Evolutionary conservation across 2,113 vertebrate species (phyloP).

Genomic region (Sylvietta virens): DNA sequence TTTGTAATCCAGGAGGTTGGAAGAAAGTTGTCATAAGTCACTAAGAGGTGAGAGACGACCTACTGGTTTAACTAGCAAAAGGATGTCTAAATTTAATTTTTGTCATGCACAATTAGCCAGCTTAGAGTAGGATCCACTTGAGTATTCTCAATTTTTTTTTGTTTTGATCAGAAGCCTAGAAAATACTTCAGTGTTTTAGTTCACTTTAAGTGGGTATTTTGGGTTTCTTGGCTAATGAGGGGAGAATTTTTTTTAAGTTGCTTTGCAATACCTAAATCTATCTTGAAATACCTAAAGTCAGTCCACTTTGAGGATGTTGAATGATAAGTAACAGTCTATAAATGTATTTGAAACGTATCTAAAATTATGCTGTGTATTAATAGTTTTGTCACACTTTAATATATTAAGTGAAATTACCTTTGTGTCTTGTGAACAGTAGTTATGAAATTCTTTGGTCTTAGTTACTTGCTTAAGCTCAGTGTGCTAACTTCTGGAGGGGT

Average conservation of each 20-base stretch:
- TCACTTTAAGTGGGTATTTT: background rate
- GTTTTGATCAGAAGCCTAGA: background rate
- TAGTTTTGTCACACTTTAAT: background rate
- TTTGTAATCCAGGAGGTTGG: background rate
- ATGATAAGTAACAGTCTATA: background rate
- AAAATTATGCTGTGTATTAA: background rate
- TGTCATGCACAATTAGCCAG: background rate
- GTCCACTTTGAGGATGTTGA: background rate
- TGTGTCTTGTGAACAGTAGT: background rate
- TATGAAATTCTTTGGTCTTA: background rate
- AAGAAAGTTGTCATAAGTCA: background rate
- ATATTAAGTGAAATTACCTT: background rate
- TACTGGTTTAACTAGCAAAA: background rate
- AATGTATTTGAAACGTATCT: background rate
- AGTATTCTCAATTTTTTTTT: background rate
- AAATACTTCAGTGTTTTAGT: background rate
- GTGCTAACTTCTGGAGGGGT: background rate
- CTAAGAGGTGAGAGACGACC: background rate
- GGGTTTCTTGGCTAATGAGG: background rate
- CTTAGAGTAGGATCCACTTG: background rate
- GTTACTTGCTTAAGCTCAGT: background rate
- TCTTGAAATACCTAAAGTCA: background rate
- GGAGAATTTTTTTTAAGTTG: background rate
- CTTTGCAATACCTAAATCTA: background rate
- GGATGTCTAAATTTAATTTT: background rate